A percentile compares a stretch with the other conserved stretches of the same genome.
Evolutionary conservation across 30 jellyfish, hydroid and myxozoan genomes (phyloP).

Genomic region (Hydractinia echinata): DNA sequence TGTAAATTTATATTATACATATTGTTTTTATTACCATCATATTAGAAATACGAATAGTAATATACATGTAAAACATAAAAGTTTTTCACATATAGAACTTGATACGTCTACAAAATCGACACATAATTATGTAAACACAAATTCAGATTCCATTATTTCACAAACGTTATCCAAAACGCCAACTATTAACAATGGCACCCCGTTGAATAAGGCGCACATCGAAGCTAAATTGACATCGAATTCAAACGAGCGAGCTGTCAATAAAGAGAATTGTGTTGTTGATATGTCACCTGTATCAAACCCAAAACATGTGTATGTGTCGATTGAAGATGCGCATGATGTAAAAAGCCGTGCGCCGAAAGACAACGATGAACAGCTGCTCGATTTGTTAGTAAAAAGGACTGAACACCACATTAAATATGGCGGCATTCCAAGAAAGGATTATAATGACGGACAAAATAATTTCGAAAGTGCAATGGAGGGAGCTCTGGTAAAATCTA

Average conservation of each 20-base stretch:
- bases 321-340: not conserved
- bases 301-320: not conserved
- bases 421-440: not conserved
- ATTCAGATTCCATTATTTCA: not conserved
- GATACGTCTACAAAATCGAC: not conserved
- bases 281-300: not conserved
- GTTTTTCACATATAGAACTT: not conserved
- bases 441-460: conserved; percentile 5
- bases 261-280: not conserved
- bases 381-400: not conserved
- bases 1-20: no score
- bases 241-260: not conserved
- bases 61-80: not conserved
- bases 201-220: not conserved
- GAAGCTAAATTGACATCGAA: not conserved
- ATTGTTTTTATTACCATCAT: no score
- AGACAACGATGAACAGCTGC: not conserved
- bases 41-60: no score
- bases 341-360: not conserved
- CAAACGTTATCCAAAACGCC: no score
- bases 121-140: not conserved
- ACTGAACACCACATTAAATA: not conserved
- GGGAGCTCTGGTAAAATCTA: conserved; percentile 9
- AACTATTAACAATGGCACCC: no score
- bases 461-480: not conserved